phyloP scores from a whole-genome alignment of 1,140 invertebrate species.

The Reticulitermes speratus region DNA sequence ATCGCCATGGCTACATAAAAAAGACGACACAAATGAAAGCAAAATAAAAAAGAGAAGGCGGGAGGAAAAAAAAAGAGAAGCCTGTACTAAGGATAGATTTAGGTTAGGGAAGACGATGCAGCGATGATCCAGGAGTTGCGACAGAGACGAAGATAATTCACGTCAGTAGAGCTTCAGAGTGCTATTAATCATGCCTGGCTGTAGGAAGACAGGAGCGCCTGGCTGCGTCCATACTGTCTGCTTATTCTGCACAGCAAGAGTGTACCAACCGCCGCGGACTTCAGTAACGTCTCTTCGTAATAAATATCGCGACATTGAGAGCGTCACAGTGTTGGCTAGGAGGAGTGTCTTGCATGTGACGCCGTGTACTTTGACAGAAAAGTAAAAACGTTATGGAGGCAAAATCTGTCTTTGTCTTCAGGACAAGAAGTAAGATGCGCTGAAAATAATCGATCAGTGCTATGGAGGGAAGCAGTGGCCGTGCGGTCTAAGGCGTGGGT shows the following conservation, averaged over 20 bases:
- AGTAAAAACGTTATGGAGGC: no score
- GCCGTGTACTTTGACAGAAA: no score
- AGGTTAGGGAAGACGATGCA: neutral
- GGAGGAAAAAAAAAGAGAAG: neutral
- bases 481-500: no score
- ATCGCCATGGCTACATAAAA: neutral
- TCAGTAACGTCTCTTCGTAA: no score
- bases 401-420: no score
- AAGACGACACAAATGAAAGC: neutral
- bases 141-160: slow-evolving; percentile 2
- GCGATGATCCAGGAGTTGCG: slow-evolving; percentile 8
- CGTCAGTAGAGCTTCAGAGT: neutral
- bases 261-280: neutral
- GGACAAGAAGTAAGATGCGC: no score
- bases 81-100: slow-evolving; percentile 19
- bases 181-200: slow-evolving; percentile 9
- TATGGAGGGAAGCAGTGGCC: no score
- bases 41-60: neutral
- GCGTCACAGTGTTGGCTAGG: no score
- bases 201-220: neutral
- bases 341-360: no score
- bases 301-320: no score
- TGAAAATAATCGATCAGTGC: no score
- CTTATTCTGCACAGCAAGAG: neutral
- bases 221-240: neutral